Percentiles rank a stretch among this genome's conserved stretches.
Evolutionary conservation across 2,888 invertebrate species (phyloP).

Genomic region (Dryomyza anilis): DNA sequence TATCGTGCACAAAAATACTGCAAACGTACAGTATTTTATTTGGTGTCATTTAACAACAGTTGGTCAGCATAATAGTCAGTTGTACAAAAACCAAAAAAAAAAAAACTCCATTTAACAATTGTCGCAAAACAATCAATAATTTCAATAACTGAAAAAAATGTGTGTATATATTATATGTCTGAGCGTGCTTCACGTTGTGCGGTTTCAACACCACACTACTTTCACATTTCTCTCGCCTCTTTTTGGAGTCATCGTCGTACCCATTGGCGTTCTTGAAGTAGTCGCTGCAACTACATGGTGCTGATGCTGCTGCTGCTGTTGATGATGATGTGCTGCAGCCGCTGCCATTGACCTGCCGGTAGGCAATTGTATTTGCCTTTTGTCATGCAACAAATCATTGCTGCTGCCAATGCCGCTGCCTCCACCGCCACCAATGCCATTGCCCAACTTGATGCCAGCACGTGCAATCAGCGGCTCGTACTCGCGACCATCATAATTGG

Average conservation of each 20-base stretch:
- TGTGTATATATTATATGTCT: not conserved
- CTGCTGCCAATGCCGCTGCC: constrained; percentile 67
- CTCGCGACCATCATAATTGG: constrained; percentile 97
- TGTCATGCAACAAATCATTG: constrained; percentile 52
- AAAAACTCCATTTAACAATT: no score
- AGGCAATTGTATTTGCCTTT: constrained; percentile 55
- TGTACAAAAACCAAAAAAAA: no score
- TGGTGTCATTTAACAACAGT: no score
- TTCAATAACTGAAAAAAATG: no score
- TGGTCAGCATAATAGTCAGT: no score
- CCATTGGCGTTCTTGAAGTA: constrained; percentile 34
- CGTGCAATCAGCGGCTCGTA: constrained; percentile 92
- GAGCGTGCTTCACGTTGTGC: constrained; percentile 22
- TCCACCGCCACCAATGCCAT: constrained; percentile 64
- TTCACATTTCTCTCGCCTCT: constrained; percentile 9
- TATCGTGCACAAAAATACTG: no score
- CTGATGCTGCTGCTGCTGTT: no score
- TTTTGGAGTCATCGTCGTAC: constrained; percentile 25
- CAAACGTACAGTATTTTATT: no score
- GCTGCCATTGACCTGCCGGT: constrained; percentile 26
- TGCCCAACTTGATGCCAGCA: constrained; percentile 80
- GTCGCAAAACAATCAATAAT: no score
- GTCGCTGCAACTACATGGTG: constrained; percentile 33
- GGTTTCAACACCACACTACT: not conserved
- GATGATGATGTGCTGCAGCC: no score